Evolutionary conservation across 2,888 invertebrate species (phyloP).

Genomic region (Trichopria drosophilae): DNA sequence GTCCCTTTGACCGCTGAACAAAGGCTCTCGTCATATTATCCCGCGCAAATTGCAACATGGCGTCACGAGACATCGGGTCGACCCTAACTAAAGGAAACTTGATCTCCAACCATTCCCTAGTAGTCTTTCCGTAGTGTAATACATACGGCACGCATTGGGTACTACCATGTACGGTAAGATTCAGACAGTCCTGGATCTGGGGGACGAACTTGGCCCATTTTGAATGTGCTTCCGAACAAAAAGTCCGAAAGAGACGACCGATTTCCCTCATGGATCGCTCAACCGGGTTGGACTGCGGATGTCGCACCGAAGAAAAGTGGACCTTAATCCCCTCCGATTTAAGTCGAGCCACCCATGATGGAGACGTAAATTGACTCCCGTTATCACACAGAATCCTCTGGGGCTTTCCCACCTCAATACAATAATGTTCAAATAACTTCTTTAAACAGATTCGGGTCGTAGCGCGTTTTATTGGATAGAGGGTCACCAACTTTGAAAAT

Average conservation of each 20-base stretch:
- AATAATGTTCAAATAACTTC: conserved; percentile 2
- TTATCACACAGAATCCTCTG: not conserved
- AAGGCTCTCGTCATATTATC: too few relatives aligned
- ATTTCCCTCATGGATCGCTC: too few relatives aligned
- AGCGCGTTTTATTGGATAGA: conserved; percentile 2
- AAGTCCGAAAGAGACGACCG: too few relatives aligned
- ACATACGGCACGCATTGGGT: not conserved
- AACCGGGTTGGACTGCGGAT: not conserved
- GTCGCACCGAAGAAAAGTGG: conserved; percentile 2
- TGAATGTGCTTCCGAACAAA: conserved; percentile 21
- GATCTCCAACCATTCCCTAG: too few relatives aligned
- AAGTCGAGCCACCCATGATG: not conserved
- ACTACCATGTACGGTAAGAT: not conserved
- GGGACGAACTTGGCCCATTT: not conserved
- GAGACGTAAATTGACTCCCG: too few relatives aligned
- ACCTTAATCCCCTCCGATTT: conserved; percentile 7
- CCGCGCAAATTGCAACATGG: too few relatives aligned
- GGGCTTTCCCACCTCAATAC: not conserved
- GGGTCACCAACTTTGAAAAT: conserved; percentile 2
- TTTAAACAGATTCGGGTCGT: too few relatives aligned
- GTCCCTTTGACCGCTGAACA: too few relatives aligned
- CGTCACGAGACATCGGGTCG: too few relatives aligned
- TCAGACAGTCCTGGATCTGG: not conserved
- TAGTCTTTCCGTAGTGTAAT: too few relatives aligned
- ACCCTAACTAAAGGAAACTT: too few relatives aligned